Evolutionary conservation across 2,113 vertebrate species (phyloP), one percentile per base, ranked within the genome.

Genomic region (Tauraco erythrolophus): DNA sequence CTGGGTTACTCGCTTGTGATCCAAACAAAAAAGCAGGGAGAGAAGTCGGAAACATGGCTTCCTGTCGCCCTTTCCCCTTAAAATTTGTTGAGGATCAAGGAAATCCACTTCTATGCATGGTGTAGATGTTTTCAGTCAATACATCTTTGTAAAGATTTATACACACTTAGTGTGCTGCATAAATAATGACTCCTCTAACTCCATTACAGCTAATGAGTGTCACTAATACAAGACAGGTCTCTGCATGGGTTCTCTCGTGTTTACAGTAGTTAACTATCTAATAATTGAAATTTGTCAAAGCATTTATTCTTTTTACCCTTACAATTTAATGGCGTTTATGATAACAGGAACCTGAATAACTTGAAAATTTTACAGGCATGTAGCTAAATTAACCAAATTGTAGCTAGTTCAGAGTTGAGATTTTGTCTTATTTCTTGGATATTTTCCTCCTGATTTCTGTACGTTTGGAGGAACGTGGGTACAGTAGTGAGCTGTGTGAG

Each of bases 271-370:
- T 85, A 95, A 54, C 89, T 65, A 25, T 13, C 64, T 70, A 79
- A 79, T 83, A 94, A 97, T 27, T 92, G 57, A 83, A 90, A 80
- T 87, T 84, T 88, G 23, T 85, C 57, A 79, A 82, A 92, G 60
- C 70, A 60, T 92, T 75, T 84, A 9, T 83, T 80, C n/a, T 50
- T 86, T 94, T 93, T 71, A 78, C 84, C 79, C 79, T 90, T 72
- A 31, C 53, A 72, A 4, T 66, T 91, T 56, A 87, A 68, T 69
- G 37, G n/a, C 25, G 68, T 33, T 50, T 84, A 19, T 23, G 46
- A 41, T 79, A 78, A 60, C 28, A 72, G 74, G 45, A 76, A 66
- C 50, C 39, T 65, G 58, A 60, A 70, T 54, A 83, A 65, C 53
- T 92, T 4, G 4, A 79, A 54, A 82, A 66, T 66, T 64, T 24